Evolutionary conservation across 2,888 invertebrate species (phyloP).

Genomic region (Cephalotes varians): DNA sequence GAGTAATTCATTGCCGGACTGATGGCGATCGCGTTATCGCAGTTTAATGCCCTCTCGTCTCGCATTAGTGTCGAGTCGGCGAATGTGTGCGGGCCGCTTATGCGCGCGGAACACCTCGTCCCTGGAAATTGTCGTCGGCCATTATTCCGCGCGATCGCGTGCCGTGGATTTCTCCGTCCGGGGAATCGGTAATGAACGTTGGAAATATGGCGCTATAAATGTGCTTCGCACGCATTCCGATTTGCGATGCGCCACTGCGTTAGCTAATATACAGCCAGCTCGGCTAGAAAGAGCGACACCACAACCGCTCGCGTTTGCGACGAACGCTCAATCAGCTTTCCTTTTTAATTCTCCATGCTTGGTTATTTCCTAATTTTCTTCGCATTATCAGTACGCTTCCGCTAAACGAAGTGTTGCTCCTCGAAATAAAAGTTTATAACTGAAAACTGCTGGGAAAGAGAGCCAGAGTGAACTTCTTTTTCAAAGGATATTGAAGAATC

Average conservation of each 20-base stretch:
- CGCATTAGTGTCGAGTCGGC: conserved; percentile 16
- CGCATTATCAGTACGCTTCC: background rate
- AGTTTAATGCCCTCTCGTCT: conserved; percentile 66
- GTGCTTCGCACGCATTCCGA: background rate
- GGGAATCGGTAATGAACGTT: conserved; percentile 27
- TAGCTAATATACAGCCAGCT: conserved; percentile 15
- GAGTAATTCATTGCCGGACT: conserved; percentile 76
- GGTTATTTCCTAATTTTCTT: conserved; percentile 28
- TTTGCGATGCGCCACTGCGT: background rate
- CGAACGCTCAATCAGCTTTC: conserved; percentile 2
- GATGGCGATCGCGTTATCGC: conserved; percentile 72
- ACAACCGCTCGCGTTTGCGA: background rate
- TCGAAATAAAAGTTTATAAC: conserved; percentile 22
- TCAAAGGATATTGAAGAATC: background rate
- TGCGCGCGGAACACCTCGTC: conserved; percentile 19
- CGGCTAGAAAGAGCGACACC: background rate
- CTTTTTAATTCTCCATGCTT: conserved; percentile 16
- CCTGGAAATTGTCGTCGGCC: conserved; percentile 15
- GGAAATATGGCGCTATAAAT: conserved; percentile 28
- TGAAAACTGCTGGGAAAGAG: background rate
- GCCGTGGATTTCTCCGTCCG: conserved; percentile 6
- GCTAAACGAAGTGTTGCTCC: conserved; percentile 11
- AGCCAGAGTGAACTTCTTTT: background rate
- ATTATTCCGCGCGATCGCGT: conserved; percentile 42
- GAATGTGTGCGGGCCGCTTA: background rate